phyloP scores from a whole-genome alignment of 1,140 invertebrate species.

The Lordiphosa stackelbergi region DNA sequence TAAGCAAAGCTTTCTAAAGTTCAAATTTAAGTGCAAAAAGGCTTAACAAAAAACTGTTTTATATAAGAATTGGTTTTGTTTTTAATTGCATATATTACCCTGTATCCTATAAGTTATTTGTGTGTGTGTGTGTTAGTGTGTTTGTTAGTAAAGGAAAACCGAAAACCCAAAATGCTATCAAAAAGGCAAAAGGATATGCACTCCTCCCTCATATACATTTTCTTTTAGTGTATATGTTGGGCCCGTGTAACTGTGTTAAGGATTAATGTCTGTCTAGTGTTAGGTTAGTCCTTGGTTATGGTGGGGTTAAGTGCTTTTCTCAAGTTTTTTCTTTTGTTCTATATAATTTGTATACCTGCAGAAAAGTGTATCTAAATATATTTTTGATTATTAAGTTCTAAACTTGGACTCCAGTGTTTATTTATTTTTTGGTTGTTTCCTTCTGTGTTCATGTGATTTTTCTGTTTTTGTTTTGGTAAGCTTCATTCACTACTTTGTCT shows the following conservation, averaged over 20 bases:
- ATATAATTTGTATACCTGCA: conserved; percentile 64
- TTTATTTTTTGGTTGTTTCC: conserved; percentile 40
- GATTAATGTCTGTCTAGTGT: conserved; percentile 47
- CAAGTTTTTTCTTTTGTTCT: conserved; percentile 11
- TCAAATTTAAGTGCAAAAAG: conserved; percentile 53
- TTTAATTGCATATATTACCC: conserved; percentile 76
- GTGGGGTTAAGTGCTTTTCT: conserved; percentile 67
- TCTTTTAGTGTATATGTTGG: conserved; percentile 29
- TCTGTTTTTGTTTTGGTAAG: conserved; percentile 52
- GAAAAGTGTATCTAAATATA: conserved; percentile 76
- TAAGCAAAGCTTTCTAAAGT: conserved; percentile 62
- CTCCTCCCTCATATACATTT: conserved; percentile 31
- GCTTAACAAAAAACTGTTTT: conserved; percentile 28
- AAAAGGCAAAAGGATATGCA: conserved; percentile 64
- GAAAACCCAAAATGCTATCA: conserved; percentile 52
- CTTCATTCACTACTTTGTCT: conserved; percentile 70
- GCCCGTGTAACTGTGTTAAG: conserved; percentile 57
- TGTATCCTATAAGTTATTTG: conserved; percentile 74
- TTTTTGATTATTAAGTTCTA: conserved; percentile 76
- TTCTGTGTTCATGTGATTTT: conserved; percentile 44
- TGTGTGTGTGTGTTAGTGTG: conserved; percentile 25
- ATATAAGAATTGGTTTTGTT: conserved; percentile 26
- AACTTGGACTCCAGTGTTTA: conserved; percentile 74
- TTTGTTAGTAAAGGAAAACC: background rate
- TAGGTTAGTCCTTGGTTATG: conserved; percentile 70